Evolutionary conservation across 1,140 invertebrate species (phyloP).

Genomic region (Frieseomelitta varia): DNA sequence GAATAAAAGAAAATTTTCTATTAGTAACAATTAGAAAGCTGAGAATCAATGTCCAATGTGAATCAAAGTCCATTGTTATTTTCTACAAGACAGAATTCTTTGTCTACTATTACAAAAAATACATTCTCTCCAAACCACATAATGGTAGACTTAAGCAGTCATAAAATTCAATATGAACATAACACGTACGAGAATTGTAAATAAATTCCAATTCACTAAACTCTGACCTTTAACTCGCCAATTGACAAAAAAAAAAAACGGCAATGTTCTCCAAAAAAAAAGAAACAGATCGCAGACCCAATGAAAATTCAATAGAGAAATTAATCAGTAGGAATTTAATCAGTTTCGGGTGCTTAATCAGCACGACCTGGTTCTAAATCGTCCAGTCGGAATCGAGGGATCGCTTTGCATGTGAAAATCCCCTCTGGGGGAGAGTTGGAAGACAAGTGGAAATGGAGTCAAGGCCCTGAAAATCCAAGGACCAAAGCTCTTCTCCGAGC

Average conservation of each 20-base stretch:
- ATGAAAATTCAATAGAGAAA: too few relatives aligned
- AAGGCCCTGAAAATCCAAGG: slow-evolving; percentile 22
- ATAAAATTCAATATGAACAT: neutral
- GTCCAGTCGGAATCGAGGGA: neutral
- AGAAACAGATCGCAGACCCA: neutral
- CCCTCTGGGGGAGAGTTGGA: neutral
- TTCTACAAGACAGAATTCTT: neutral
- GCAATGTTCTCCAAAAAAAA: neutral
- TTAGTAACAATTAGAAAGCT: too few relatives aligned
- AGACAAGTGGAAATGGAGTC: neutral
- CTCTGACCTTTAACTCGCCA: neutral
- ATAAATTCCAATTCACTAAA: neutral
- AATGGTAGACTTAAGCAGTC: neutral
- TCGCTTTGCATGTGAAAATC: neutral
- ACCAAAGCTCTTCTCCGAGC: slow-evolving; percentile 39
- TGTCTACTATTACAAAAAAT: neutral
- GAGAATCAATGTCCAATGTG: too few relatives aligned
- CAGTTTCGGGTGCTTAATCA: neutral
- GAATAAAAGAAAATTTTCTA: too few relatives aligned
- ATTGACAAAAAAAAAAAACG: neutral
- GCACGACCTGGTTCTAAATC: neutral
- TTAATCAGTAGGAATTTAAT: neutral
- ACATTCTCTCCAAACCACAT: too few relatives aligned
- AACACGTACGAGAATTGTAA: neutral
- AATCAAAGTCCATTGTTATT: neutral